Conservation (phyloP, 2,113 vertebrate species). For the Bubalus kerabau region DNA sequence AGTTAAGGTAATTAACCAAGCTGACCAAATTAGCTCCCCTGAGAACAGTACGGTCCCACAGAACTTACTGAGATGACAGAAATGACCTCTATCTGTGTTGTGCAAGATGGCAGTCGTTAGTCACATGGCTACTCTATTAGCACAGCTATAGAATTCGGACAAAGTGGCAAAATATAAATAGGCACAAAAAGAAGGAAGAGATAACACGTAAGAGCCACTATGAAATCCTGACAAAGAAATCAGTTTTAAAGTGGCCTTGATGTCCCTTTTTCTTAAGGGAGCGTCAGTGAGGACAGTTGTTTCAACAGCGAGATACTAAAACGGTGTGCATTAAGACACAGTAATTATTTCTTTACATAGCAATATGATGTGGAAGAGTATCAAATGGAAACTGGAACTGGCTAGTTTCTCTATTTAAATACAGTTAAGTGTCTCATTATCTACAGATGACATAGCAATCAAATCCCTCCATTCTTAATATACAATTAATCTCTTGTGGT, state of each 20-base stretch:
- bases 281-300: background rate
- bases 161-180: background rate
- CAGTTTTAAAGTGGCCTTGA: background rate
- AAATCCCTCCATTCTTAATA: background rate
- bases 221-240: background rate
- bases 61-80: background rate
- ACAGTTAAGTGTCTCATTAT: background rate
- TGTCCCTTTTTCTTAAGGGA: background rate
- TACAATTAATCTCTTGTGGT: background rate
- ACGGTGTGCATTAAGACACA: accelerated
- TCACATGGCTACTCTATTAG: background rate
- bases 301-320: background rate
- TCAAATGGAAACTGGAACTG: background rate
- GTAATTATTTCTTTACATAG: background rate
- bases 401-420: background rate
- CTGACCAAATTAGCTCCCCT: background rate
- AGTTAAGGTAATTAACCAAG: background rate
- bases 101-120: background rate
- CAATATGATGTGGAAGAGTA: background rate
- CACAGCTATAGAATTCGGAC: background rate
- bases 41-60: background rate
- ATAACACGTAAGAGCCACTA: background rate
- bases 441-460: background rate
- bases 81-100: background rate
- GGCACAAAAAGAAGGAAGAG: background rate